Base-by-base conservation (phyloP, 2,113 vertebrate species). In the Hippocampus abdominalis region DNA sequence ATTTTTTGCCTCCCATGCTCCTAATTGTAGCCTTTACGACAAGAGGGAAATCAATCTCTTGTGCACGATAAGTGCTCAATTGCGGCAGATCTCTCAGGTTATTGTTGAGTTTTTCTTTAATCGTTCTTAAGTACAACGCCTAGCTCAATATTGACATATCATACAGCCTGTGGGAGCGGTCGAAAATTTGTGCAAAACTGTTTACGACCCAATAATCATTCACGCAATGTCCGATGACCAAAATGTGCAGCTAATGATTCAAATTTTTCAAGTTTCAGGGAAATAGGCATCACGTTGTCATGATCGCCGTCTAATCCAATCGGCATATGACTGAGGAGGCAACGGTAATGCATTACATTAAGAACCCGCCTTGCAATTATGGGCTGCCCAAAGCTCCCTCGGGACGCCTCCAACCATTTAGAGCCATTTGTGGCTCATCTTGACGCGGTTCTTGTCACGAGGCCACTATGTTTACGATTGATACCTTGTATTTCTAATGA, bases 221-320 rank as follows among this genome's bases (percentile, higher is more conserved):
- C 40, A 56, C 56, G 70, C 44, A 78, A 73, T 48, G 81, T 72
- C 64, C 76, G 66, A 40, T 60, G 73, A 48, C 27, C 79, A 83
- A 87, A 75, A 66, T 32, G 73, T 51, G 71, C 36, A 71, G 46
- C 72, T 44, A 72, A 79, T 77, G 64, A 85, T 86, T 72, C 86
- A 83, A 86, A 84, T 77, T 79, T 86, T 68, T 81, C 82, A 78
- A 83, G 79, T 76, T 86, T 84, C 81, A 77, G 53, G 88, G 79
- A 91, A 91, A 84, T 81, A 74, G 70, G 54, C 69, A 79, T 81
- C 76, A 74, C 77, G 80, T 87, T 66, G 78, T 89, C 86, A 84
- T 90, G 86, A 87, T 64, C 61, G 16, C 53, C 65, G 64, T 80
- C 84, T 88, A 88, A 89, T 77, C 70, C 25, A 56, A 59, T 77